These are phyloP conservation scores for Podiceps cristatus DNA, from an alignment of 2,113 vertebrate species.

Conservation along the genomic window DNA sequence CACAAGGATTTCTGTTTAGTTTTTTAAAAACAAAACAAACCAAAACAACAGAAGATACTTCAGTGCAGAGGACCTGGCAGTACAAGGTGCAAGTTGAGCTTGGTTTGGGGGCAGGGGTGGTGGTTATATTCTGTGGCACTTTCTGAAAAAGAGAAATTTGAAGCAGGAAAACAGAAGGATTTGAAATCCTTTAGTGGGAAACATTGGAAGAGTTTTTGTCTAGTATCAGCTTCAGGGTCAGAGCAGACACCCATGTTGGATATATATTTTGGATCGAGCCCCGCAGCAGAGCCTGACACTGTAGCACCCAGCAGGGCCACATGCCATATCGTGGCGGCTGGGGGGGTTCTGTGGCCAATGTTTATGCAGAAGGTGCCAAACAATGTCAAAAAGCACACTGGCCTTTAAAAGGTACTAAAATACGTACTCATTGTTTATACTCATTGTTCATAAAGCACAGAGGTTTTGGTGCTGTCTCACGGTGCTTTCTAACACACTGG, in stretches of 20 bases:
- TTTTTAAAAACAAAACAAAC: neutral
- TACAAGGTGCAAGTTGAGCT: neutral
- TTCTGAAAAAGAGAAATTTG: neutral
- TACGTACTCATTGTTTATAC: neutral
- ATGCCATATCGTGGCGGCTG: rapidly evolving
- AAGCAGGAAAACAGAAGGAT: neutral
- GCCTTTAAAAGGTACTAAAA: neutral
- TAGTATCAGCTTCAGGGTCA: neutral
- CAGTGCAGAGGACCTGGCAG: neutral
- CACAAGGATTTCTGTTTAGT: neutral
- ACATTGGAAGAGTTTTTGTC: neutral
- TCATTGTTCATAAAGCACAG: neutral
- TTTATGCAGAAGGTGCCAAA: neutral
- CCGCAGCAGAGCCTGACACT: neutral
- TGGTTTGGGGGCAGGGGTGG: rapidly evolving
- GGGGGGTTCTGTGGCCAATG: rapidly evolving
- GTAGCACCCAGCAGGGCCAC: rapidly evolving
- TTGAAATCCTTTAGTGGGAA: neutral
- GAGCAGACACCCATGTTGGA: neutral
- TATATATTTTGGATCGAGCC: neutral
- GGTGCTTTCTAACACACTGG: neutral
- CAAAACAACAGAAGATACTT: neutral
- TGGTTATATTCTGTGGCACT: neutral
- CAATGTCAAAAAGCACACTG: neutral
- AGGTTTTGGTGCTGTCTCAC: neutral